phyloP scores from a whole-genome alignment of 2,797 vertebrate genomes.

The Spondyliosoma cantharus region DNA sequence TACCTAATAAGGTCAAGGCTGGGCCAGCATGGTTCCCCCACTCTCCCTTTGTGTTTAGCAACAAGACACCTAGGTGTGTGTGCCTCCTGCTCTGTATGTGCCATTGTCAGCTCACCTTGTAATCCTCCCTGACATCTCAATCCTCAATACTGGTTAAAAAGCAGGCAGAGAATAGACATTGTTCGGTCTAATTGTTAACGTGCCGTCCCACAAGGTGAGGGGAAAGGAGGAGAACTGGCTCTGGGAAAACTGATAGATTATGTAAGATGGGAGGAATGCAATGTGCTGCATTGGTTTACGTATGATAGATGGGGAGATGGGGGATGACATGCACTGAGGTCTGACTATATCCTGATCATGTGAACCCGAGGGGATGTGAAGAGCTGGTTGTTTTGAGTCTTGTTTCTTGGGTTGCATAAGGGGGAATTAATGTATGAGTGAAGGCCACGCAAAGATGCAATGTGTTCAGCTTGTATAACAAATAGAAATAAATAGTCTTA shows the following conservation, averaged over 20 bases:
- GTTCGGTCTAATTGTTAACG: slow-evolving; percentile 57
- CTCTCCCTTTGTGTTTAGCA: slow-evolving; percentile 54
- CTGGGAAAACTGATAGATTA: slow-evolving; percentile 29
- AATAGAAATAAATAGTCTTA: too few relatives aligned
- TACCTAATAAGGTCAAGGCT: slow-evolving; percentile 56
- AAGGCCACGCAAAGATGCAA: too few relatives aligned
- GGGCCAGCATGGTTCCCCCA: slow-evolving; percentile 9
- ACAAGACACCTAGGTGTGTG: slow-evolving; percentile 61
- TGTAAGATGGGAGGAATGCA: slow-evolving; percentile 24
- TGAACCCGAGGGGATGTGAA: neutral
- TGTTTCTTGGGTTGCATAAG: too few relatives aligned
- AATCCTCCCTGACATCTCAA: slow-evolving; percentile 62
- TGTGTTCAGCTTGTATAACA: too few relatives aligned
- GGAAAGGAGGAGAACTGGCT: neutral
- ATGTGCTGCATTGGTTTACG: slow-evolving; percentile 31
- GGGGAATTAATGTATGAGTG: too few relatives aligned
- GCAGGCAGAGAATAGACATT: slow-evolving; percentile 48
- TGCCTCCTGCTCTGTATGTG: slow-evolving; percentile 40
- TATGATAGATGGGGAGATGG: slow-evolving; percentile 17
- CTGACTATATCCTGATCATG: neutral
- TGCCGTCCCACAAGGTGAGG: slow-evolving; percentile 7
- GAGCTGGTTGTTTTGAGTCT: neutral
- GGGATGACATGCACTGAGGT: neutral
- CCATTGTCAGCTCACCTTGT: slow-evolving; percentile 62
- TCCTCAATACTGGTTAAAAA: slow-evolving; percentile 53